A percentile compares a stretch with the other conserved stretches of the same genome.
These are phyloP conservation scores for Notamacropus eugenii DNA, from an alignment of 2,797 vertebrate species.

Conservation along the genomic window DNA sequence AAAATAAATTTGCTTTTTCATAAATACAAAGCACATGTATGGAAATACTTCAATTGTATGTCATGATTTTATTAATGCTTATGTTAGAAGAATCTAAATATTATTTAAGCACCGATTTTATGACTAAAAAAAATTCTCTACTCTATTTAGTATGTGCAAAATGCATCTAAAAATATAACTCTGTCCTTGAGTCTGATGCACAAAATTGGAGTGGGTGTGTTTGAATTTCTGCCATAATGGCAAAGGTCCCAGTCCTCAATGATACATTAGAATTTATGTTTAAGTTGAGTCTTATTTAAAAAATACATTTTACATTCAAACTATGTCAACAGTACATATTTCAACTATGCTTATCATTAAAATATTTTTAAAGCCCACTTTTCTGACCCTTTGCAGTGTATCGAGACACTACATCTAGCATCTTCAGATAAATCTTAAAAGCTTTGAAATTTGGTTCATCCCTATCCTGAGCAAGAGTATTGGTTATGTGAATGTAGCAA, in stretches of 20 bases:
- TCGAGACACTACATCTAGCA: not conserved
- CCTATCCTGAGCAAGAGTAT: no score
- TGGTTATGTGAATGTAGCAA: no score
- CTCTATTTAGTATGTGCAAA: slow-evolving; percentile 12
- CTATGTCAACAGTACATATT: not conserved
- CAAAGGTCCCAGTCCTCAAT: not conserved
- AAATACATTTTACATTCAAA: not conserved
- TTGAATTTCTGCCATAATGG: slow-evolving; percentile 48
- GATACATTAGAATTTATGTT: slow-evolving; percentile 33
- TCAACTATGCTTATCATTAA: slow-evolving; percentile 10
- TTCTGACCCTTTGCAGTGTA: not conserved
- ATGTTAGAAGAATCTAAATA: not conserved
- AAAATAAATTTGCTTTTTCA: not conserved
- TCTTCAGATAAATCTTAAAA: not conserved
- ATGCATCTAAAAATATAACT: slow-evolving; percentile 24
- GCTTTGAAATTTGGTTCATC: no score
- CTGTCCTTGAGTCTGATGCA: not conserved
- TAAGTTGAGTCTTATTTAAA: slow-evolving; percentile 6
- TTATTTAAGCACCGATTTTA: slow-evolving; percentile 20
- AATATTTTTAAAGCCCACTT: not conserved
- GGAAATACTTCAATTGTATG: not conserved
- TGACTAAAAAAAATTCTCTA: slow-evolving; percentile 6
- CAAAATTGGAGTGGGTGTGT: not conserved
- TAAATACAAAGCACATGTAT: not conserved
- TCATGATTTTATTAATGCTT: slow-evolving; percentile 13